phyloP scores from a whole-genome alignment of 2,888 invertebrate species.

The Apamea monoglypha region DNA sequence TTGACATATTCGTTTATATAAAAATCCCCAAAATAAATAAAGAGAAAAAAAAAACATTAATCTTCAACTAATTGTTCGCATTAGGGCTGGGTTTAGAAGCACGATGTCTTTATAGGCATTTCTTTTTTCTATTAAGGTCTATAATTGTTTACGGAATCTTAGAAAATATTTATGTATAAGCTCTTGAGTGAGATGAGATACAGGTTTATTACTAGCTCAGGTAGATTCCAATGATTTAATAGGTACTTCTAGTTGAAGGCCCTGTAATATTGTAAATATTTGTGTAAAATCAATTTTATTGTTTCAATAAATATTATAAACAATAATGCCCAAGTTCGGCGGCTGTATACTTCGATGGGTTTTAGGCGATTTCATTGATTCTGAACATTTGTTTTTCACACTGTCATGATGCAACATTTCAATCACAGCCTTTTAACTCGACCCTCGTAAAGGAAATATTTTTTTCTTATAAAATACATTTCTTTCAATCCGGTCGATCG shows the following conservation, averaged over 20 bases:
- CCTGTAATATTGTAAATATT: background rate
- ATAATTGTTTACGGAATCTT: background rate
- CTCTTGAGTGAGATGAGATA: background rate
- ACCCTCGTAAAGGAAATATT: background rate
- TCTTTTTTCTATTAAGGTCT: background rate
- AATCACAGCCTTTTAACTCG: slow-evolving; percentile 1
- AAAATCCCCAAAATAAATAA: too few relatives aligned
- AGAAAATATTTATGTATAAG: background rate
- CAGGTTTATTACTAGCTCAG: background rate
- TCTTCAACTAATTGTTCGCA: background rate
- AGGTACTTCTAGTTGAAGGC: background rate
- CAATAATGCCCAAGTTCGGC: background rate
- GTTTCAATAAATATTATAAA: slow-evolving; percentile 2
- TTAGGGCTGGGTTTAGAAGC: background rate
- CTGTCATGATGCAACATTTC: slow-evolving; percentile 12
- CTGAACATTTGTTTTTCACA: slow-evolving; percentile 8
- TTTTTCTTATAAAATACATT: slow-evolving; percentile 31
- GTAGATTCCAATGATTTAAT: background rate
- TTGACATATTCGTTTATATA: too few relatives aligned
- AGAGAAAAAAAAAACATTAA: too few relatives aligned
- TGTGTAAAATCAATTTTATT: background rate
- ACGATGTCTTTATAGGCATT: too few relatives aligned
- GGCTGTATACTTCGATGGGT: background rate
- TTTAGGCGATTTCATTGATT: background rate
- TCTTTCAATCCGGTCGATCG: slow-evolving; percentile 23